phyloP scores from a whole-genome alignment of 2,888 invertebrate genomes.

The Chrysina gloriosa region DNA sequence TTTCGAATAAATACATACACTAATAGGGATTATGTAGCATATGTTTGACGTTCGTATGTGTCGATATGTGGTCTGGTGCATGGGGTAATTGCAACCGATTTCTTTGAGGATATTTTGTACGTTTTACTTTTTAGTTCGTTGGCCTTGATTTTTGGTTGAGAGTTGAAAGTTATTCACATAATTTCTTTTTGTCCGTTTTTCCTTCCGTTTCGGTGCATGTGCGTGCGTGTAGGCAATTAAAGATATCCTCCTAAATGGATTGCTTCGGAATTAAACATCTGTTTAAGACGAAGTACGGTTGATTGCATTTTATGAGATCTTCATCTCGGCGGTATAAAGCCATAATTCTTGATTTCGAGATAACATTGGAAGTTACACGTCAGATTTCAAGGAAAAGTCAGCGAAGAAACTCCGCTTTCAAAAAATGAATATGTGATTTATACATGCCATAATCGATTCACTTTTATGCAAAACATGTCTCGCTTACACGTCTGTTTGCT shows the following conservation, averaged over 20 bases:
- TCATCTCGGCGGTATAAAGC: background rate
- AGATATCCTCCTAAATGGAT: background rate
- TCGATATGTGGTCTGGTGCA: background rate
- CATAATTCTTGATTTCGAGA: background rate
- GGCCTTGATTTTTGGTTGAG: slow-evolving; percentile 24
- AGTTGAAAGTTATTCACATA: slow-evolving; percentile 25
- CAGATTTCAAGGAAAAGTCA: background rate
- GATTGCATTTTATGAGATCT: slow-evolving; percentile 31
- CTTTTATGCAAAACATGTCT: too few species aligned
- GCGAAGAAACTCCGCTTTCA: too few species aligned
- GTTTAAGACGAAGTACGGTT: slow-evolving; percentile 9
- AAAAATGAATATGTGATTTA: too few species aligned
- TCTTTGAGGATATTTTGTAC: slow-evolving; percentile 1
- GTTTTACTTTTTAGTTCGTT: slow-evolving; percentile 13
- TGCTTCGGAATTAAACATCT: slow-evolving; percentile 21
- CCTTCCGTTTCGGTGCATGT: background rate
- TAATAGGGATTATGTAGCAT: slow-evolving; percentile 2
- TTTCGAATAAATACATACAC: slow-evolving; percentile 17
- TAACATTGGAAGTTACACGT: background rate
- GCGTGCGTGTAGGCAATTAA: slow-evolving; percentile 25
- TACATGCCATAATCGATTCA: too few species aligned
- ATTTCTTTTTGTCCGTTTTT: background rate
- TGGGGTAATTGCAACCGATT: slow-evolving; percentile 10
- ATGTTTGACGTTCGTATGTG: background rate
- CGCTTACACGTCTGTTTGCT: too few species aligned